phyloP scores from a whole-genome alignment of 2,113 vertebrate genomes.

The Myotis davidii region DNA sequence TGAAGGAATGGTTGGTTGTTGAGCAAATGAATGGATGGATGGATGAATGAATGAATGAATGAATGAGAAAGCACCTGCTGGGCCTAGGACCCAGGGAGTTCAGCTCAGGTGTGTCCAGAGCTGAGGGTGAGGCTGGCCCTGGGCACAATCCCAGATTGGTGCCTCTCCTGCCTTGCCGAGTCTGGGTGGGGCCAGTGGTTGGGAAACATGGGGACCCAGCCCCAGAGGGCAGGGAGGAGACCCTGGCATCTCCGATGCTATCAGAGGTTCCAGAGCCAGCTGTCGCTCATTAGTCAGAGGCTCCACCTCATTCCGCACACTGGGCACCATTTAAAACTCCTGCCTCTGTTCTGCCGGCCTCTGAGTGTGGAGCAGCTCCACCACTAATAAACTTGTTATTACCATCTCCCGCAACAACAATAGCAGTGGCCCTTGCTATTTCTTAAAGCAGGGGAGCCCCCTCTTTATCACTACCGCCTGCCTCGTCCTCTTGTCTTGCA shows the following conservation, averaged over 20 bases:
- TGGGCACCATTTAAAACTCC: not conserved
- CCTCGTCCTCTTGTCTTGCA: not conserved
- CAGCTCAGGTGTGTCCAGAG: not conserved
- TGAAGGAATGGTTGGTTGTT: not conserved
- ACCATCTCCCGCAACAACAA: not conserved
- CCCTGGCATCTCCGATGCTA: not conserved
- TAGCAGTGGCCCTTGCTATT: not conserved
- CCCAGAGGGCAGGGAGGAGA: not conserved
- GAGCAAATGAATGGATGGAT: not conserved
- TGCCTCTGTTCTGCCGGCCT: not conserved
- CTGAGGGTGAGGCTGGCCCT: not conserved
- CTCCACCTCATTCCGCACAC: not conserved
- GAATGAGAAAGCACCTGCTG: not conserved
- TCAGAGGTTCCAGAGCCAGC: not conserved
- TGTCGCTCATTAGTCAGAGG: not conserved
- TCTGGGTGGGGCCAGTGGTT: not conserved
- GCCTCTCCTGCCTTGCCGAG: not conserved
- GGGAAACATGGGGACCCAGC: not conserved
- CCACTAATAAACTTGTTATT: not conserved
- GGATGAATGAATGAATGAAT: too few relatives aligned
- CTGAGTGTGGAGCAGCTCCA: not conserved
- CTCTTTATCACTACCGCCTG: not conserved
- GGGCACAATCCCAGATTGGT: accelerated
- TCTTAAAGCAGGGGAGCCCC: not conserved
- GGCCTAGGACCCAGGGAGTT: not conserved